Evolutionary conservation across 1,140 invertebrate species (phyloP).

Genomic region (Anastrepha ludens): DNA sequence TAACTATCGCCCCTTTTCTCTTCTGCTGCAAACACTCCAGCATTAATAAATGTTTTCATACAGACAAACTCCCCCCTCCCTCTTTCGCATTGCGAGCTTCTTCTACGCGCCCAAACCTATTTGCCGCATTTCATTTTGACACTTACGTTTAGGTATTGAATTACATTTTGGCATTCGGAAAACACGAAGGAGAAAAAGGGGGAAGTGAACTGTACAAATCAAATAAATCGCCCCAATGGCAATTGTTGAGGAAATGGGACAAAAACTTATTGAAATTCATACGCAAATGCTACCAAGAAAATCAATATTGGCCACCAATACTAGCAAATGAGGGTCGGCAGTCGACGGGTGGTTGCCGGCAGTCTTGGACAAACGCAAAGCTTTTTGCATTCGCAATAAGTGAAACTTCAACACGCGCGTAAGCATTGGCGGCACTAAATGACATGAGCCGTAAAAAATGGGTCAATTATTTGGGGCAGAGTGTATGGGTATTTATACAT

Average conservation of each 20-base stretch:
- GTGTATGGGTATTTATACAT: no score
- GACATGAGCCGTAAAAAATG: neutral
- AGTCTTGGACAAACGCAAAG: neutral
- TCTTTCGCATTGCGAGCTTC: neutral
- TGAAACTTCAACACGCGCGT: constrained; percentile 15
- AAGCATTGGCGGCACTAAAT: neutral
- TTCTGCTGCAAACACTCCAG: neutral
- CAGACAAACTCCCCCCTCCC: neutral
- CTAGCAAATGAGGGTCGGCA: neutral
- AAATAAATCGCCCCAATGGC: neutral
- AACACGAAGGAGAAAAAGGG: neutral
- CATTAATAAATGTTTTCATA: neutral
- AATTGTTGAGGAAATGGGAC: neutral
- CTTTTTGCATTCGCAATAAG: neutral
- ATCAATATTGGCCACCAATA: neutral
- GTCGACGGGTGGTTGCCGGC: neutral
- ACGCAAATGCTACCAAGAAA: neutral
- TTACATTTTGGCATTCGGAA: constrained; percentile 31
- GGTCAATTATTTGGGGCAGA: neutral
- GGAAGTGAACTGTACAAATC: neutral
- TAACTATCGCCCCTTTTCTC: neutral
- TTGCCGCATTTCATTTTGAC: constrained; percentile 10
- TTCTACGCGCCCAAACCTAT: neutral
- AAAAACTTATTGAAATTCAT: constrained; percentile 39
- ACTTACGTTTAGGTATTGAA: constrained; percentile 27